Base-by-base conservation (phyloP, 1,140 invertebrate genomes). In the Microplitis demolitor region DNA sequence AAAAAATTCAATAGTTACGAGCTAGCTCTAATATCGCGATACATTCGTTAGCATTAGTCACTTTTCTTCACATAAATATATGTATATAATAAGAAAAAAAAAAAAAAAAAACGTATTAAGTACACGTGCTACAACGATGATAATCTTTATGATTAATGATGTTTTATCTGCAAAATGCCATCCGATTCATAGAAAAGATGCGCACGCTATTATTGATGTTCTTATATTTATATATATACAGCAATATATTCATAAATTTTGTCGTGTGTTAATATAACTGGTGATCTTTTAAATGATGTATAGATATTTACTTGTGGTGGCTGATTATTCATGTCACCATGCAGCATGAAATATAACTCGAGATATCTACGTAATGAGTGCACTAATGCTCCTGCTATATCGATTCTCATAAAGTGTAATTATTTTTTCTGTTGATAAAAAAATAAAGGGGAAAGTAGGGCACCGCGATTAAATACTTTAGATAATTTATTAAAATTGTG, bases 111-210 rank as follows among this genome's bases (percentile, higher is more conserved):
- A 45, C 39, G 39, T 45, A 45, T 62, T 62, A 62, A 62, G 14
- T 62, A 33, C 60, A 35, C 39, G 39, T 62, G 60, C 60, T 33
- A 62, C 16, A 31, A 31, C 9, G 34, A 62, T 62, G 14, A 9
- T 4, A 31, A 62, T 62, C 60, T 62, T 62, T 31, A 62, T 62
- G 60, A 62, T 62, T 33, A 33, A 62, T 33, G 60, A 33, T 62
- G 4, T 8, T 62, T 62, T 62, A 62, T 62, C 60, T 31, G 53
- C 53, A 56, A 24, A 24, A 56, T 56, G 16, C 53, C 53, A 56
- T 56, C 60, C 34, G 60, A 14, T 62, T 34, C 60, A 62, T 13
- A 62, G 60, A 62, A 62, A 62, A 24, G 31, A 34, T 62, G 60
- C 8, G 34, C 60, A 33, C 60, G 24, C 60, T 33, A 56, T 13